Evolutionary conservation across 1,140 invertebrate genomes (phyloP).

Genomic region (Elymnias hypermnestra): DNA sequence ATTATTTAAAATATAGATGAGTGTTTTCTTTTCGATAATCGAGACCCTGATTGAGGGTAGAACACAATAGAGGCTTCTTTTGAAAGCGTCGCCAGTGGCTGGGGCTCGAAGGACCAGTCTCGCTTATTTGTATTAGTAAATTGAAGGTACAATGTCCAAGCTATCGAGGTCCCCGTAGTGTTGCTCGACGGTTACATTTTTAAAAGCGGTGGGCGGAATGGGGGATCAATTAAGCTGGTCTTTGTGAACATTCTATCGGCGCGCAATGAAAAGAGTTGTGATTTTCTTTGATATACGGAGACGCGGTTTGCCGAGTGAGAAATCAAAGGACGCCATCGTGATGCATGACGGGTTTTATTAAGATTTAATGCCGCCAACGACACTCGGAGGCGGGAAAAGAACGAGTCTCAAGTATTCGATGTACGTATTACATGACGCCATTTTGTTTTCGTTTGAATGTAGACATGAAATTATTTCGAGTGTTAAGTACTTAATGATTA

Average conservation of each 20-base stretch:
- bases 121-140: slow-evolving; percentile 74
- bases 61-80: slow-evolving; percentile 58
- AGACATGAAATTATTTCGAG: slow-evolving; percentile 18
- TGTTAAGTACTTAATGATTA: slow-evolving; percentile 26
- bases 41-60: slow-evolving; percentile 66
- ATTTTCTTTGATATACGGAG: slow-evolving; percentile 73
- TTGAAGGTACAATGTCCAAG: slow-evolving; percentile 68
- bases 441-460: slow-evolving; percentile 56
- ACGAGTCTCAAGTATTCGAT: slow-evolving; percentile 50
- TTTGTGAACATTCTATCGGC: slow-evolving; percentile 72
- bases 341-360: slow-evolving; percentile 74
- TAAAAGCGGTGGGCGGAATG: slow-evolving; percentile 47
- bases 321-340: slow-evolving; percentile 68
- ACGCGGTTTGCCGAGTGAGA: slow-evolving; percentile 73
- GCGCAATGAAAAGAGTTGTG: slow-evolving; percentile 75
- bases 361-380: slow-evolving; percentile 73
- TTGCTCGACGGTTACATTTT: slow-evolving; percentile 35
- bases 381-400: slow-evolving; percentile 73
- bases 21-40: slow-evolving; percentile 75
- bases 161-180: slow-evolving; percentile 39
- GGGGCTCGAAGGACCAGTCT: slow-evolving; percentile 39
- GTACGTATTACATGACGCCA: slow-evolving; percentile 69
- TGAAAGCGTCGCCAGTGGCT: slow-evolving; percentile 42
- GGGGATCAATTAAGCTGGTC: slow-evolving; percentile 67
- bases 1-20: slow-evolving; percentile 75